Evolutionary conservation across 2,888 invertebrate genomes (phyloP).

Genomic region (Petrolisthes manimaculis): DNA sequence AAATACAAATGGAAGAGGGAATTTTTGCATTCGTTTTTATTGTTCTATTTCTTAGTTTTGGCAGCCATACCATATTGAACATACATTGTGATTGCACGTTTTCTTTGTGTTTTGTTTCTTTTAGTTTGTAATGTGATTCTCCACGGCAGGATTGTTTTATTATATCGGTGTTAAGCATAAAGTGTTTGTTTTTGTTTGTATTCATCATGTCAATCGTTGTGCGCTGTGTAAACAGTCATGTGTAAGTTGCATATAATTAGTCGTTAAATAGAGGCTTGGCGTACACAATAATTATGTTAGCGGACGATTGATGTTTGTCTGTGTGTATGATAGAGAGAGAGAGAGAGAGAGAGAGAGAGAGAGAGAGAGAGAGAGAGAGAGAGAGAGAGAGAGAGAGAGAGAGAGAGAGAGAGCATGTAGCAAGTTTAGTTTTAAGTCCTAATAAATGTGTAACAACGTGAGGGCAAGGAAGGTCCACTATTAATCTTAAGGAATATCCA

Average conservation of each 20-base stretch:
- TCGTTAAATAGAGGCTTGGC: slow-evolving; percentile 1
- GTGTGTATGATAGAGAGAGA: background rate
- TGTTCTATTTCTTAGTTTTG: too few species aligned
- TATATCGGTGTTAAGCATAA: too few species aligned
- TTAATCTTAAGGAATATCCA: slow-evolving; percentile 3
- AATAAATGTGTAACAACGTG: background rate
- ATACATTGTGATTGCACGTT: too few species aligned
- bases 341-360: slow-evolving; percentile 20
- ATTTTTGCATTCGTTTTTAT: background rate
- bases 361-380: slow-evolving; percentile 13
- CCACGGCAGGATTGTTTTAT: too few species aligned
- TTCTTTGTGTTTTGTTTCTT: too few species aligned
- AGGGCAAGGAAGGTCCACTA: slow-evolving; percentile 15
- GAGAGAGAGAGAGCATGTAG: background rate
- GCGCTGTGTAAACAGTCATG: slow-evolving; percentile 13
- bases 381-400: background rate
- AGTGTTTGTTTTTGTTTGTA: too few species aligned
- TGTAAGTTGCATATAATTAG: slow-evolving; percentile 10
- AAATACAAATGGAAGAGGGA: slow-evolving; percentile 2
- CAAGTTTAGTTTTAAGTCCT: background rate
- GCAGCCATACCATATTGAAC: too few species aligned
- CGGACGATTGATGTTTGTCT: background rate
- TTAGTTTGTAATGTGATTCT: too few species aligned
- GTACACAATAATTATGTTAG: background rate
- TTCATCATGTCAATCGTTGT: background rate